Conservation (phyloP, 1,140 invertebrate genomes). For the Conus ventricosus region DNA sequence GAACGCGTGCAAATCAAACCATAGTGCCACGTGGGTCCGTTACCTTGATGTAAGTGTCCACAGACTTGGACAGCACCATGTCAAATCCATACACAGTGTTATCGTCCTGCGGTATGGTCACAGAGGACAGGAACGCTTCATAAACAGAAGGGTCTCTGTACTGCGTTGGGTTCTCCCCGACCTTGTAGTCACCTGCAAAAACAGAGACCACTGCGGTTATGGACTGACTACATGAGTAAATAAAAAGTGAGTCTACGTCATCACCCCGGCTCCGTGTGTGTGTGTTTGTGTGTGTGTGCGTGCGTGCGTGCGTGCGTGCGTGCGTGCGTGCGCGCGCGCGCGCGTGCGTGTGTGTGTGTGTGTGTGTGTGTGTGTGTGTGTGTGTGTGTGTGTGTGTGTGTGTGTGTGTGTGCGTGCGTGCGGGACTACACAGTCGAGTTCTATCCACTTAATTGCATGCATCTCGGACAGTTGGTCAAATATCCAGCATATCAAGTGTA, state of each 20-base stretch:
- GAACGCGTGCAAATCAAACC: no score
- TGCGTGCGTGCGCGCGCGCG: background rate
- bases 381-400: no score
- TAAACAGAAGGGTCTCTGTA: conserved; percentile 78
- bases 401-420: no score
- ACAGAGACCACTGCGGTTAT: background rate
- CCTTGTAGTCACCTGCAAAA: conserved; percentile 64
- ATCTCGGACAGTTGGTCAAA: no score
- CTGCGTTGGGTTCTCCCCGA: conserved; percentile 76
- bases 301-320: background rate
- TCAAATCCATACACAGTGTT: conserved; percentile 66
- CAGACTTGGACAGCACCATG: conserved; percentile 75
- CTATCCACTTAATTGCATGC: no score
- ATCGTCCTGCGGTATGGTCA: conserved; percentile 53
- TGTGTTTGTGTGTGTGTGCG: background rate
- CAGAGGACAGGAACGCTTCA: conserved; percentile 60
- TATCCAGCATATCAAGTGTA: no score
- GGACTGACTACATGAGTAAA: background rate
- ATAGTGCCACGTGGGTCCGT: no score
- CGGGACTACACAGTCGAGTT: no score
- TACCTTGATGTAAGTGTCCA: conserved; percentile 77
- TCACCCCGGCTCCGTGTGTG: no score
- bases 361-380: no score
- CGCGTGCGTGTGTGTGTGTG: no score
- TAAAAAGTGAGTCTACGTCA: background rate